phyloP scores from a whole-genome alignment of 1,140 invertebrate genomes.

The Zeugodacus cucurbitae region DNA sequence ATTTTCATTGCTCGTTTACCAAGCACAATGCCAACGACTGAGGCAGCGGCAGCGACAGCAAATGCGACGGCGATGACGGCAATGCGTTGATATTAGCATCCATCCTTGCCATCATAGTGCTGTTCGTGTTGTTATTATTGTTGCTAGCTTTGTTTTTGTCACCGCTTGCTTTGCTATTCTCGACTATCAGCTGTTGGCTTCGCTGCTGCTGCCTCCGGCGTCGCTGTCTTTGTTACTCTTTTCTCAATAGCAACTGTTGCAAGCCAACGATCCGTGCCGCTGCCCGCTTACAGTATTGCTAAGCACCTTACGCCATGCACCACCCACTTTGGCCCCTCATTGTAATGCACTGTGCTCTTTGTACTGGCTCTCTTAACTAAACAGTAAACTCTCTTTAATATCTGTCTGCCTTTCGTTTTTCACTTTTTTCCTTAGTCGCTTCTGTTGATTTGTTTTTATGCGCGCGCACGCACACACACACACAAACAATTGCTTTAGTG shows the following conservation, averaged over 20 bases:
- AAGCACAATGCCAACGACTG: not conserved
- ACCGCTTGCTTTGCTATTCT: not conserved
- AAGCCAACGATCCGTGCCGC: not conserved
- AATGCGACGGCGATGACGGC: not conserved
- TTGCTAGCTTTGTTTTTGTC: not conserved
- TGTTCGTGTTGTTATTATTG: not conserved
- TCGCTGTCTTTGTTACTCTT: not conserved
- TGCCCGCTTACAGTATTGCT: not conserved
- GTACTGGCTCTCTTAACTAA: not conserved
- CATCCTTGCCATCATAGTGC: not conserved
- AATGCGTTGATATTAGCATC: not conserved
- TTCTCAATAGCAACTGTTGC: slow-evolving; percentile 32
- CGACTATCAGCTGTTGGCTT: not conserved
- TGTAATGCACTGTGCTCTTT: not conserved
- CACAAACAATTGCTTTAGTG: not conserved
- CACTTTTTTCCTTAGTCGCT: not conserved
- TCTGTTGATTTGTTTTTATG: not conserved
- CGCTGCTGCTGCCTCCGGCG: not conserved
- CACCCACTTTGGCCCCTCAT: not conserved
- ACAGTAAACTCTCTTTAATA: not conserved
- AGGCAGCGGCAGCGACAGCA: not conserved
- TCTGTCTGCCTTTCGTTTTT: not conserved
- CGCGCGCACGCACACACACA: not conserved
- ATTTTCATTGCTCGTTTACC: slow-evolving; percentile 41
- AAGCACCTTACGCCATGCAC: not conserved